Percentiles rank a stretch among this genome's conserved stretches.
phyloP scores from a whole-genome alignment of 2,113 vertebrate genomes.

The Lepisosteus oculatus region DNA sequence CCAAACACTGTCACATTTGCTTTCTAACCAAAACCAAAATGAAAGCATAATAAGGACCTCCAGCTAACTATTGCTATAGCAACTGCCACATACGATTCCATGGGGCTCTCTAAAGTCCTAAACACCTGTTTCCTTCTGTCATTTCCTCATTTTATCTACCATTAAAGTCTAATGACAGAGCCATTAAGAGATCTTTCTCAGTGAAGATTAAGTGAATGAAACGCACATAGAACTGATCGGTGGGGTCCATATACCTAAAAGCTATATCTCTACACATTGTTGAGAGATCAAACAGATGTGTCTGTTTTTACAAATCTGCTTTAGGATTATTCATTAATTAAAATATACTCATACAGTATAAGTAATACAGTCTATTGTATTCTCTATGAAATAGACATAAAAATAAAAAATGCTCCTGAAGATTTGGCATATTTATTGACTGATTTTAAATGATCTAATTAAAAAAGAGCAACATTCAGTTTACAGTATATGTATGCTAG shows the following conservation, averaged over 20 bases:
- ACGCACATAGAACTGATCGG: constrained; percentile 14
- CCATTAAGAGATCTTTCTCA: constrained; percentile 27
- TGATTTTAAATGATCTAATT: too few relatives aligned
- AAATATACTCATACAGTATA: too few relatives aligned
- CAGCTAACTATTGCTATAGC: constrained; percentile 25
- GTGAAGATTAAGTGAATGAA: constrained; percentile 27
- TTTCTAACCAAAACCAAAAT: constrained; percentile 1
- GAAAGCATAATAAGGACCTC: constrained; percentile 29
- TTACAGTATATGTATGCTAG: too few relatives aligned
- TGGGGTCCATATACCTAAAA: not conserved
- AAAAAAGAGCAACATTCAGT: too few relatives aligned
- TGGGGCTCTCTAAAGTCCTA: constrained; percentile 19
- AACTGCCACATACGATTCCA: constrained; percentile 19
- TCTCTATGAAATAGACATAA: too few relatives aligned
- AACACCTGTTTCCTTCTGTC: constrained; percentile 27
- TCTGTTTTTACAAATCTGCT: too few relatives aligned
- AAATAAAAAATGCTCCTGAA: too few relatives aligned
- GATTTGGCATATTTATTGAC: too few relatives aligned
- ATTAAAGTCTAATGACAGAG: constrained; percentile 30
- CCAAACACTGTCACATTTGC: constrained; percentile 1
- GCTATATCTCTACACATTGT: not conserved
- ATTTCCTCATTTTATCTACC: constrained; percentile 27
- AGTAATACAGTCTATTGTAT: too few relatives aligned
- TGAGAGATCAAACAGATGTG: too few relatives aligned
- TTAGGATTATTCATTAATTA: too few relatives aligned